Evolutionary conservation across 1,140 invertebrate species (phyloP), one percentile per base, ranked within the genome.

Genomic region (Cyphomyrmex costatus): DNA sequence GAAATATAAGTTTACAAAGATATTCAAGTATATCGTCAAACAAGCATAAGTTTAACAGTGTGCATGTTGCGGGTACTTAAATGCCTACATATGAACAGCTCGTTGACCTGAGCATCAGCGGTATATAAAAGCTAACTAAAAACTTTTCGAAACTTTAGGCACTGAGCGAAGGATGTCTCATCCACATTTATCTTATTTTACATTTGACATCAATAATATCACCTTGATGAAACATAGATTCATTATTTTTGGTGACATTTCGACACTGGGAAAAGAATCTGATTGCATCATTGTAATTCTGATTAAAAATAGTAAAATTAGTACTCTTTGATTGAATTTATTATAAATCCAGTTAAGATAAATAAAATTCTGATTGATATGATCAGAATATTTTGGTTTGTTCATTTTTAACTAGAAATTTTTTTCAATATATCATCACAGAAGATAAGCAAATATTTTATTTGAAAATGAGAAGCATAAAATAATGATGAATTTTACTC

Each of bases 31-130:
- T 86, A 61, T 83, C 42, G 16, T 24, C 68, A 16, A 27, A n/a
- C 53, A 33, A 71, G 12, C 21, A 33, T 74, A 83, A 83, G 53
- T 83, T 74, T 83, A 73, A 74, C 79, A 7, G 36, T n/a, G 79
- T 60, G 68, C 53, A 74, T 83, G 79, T 83, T 73, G 79, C 24
- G 79, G 36, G 12, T n/a, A 61, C 24, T 30, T 74, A 74, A 73
- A 27, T 74, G 56, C n/a, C 14, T 83, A 74, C 79, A 83, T 83
- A 83, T 74, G 53, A 60, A 60, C 79, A 83, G 79, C 79, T 83
- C 68, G 79, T 83, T 83, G 79, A 83, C 79, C 79, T 42, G 53
- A 74, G 79, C 68, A 83, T 46, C 79, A 24, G 24, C 19, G n/a
- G 60, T 74, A 61, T 49, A 73, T 53, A 83, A 83, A 83, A 68